These are phyloP conservation scores for Shinisaurus crocodilurus DNA, from an alignment of 2,113 vertebrate species.

Conservation along the genomic window DNA sequence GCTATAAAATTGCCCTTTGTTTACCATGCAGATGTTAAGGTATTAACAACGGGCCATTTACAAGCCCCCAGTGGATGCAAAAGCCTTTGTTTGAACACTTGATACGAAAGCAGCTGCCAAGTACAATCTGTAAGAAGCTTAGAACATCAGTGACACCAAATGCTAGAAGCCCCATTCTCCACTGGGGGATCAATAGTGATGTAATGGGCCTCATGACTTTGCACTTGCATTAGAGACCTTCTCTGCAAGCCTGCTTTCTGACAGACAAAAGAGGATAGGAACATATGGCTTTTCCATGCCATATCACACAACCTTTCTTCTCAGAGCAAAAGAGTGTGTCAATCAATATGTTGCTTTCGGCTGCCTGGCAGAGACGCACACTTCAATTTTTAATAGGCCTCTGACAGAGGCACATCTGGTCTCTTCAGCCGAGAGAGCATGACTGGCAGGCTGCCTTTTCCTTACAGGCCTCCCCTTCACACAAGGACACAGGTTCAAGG, in stretches of 20 bases:
- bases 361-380: slow-evolving; percentile 33
- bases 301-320: slow-evolving; percentile 13
- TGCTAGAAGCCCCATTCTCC: background rate
- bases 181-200: background rate
- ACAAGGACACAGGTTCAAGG: accelerated
- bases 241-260: background rate
- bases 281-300: background rate
- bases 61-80: slow-evolving; percentile 52
- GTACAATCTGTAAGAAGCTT: slow-evolving; percentile 41
- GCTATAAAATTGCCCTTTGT: background rate
- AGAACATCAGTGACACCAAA: background rate
- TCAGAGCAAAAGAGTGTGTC: slow-evolving; percentile 32
- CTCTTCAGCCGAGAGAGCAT: background rate
- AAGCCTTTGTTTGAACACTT: slow-evolving; percentile 56
- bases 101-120: slow-evolving; percentile 57
- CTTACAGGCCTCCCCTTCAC: accelerated
- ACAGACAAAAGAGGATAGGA: background rate
- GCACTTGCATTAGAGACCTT: background rate
- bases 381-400: slow-evolving; percentile 68
- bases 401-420: slow-evolving; percentile 43
- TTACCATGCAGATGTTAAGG: slow-evolving; percentile 40
- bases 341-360: slow-evolving; percentile 45
- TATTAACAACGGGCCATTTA: slow-evolving; percentile 41
- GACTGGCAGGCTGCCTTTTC: slow-evolving; percentile 9
- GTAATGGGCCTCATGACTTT: accelerated